Conservation (phyloP, 2,113 vertebrate genomes). For the rabbit (Oryctolagus cuniculus) region mOryCun1.1 NC_091433.1:138997001-138997500, state of each 20-base stretch:
- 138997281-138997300: neutral
- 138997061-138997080: conserved; percentile 26
- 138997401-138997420: too few species aligned
- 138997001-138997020: conserved; percentile 7
- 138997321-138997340: neutral
- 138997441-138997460: too few species aligned
- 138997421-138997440: too few species aligned
- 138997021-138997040: neutral
- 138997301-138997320: neutral
- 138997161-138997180: conserved; percentile 20
- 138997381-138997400: conserved; percentile 22
- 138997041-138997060: neutral
- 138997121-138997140: conserved; percentile 29
- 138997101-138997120: neutral
- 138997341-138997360: conserved; percentile 28
- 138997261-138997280: conserved; percentile 5
- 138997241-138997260: neutral
- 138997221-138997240: neutral
- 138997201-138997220: neutral
- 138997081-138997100: neutral
- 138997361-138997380: neutral
- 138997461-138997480: conserved; percentile 39
- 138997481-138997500: neutral
- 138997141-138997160: conserved; percentile 17
- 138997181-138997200: conserved; percentile 37